Conservation (phyloP, 64 coral and sea anemone genomes). For the Porites lutea region DNA sequence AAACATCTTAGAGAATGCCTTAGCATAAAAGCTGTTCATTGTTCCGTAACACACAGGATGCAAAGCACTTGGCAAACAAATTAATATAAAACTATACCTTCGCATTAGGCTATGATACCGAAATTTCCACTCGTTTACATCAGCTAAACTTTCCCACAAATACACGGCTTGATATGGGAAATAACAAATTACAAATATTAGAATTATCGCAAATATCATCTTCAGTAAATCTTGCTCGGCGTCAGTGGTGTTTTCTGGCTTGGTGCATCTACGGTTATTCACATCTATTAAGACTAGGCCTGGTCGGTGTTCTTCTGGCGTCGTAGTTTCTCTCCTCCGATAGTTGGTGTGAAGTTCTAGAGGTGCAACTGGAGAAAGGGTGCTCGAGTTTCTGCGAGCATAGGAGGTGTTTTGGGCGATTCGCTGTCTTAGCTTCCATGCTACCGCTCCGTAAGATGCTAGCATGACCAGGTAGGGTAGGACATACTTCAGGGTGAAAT, state of each 20-base stretch:
- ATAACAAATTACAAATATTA: conserved; percentile 57
- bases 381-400: neutral
- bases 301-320: neutral
- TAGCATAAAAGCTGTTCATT: conserved; percentile 71
- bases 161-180: conserved; percentile 41
- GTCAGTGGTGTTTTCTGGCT: neutral
- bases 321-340: neutral
- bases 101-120: neutral
- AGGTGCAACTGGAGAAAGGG: neutral
- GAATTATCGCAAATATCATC: conserved; percentile 58
- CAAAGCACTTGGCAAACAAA: conserved; percentile 51
- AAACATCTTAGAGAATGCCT: conserved; percentile 51
- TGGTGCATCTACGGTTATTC: neutral
- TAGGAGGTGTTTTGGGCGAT: neutral
- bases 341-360: neutral
- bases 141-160: neutral
- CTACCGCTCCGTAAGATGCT: conserved; percentile 47
- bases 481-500: conserved; percentile 21
- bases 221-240: conserved; percentile 41
- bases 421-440: neutral
- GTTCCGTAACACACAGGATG: conserved; percentile 73
- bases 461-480: conserved; percentile 43
- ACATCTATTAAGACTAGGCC: neutral
- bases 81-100: conserved; percentile 34
- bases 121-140: neutral